Evolutionary conservation across 2,113 vertebrate species (phyloP).

Genomic region (Benitochromis conjunctus): DNA sequence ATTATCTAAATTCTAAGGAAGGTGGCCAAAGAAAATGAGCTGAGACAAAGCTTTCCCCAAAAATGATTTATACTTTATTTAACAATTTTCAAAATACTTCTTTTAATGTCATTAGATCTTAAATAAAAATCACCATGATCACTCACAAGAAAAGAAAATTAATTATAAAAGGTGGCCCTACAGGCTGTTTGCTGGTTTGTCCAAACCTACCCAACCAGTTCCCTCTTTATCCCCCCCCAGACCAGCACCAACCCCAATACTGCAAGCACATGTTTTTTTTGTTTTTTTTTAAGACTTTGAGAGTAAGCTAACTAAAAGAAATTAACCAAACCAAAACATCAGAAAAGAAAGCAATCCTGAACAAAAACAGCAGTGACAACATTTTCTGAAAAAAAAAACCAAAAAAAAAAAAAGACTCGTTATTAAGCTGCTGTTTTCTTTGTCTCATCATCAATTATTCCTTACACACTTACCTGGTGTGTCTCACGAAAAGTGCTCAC

Average conservation of each 20-base stretch:
- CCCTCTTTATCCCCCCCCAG: neutral
- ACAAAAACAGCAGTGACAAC: no score
- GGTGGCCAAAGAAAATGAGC: neutral
- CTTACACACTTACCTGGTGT: neutral
- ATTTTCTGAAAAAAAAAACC: no score
- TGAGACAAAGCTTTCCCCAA: neutral
- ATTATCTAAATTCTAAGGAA: neutral
- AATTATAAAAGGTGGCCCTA: neutral
- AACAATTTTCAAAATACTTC: neutral
- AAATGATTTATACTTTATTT: neutral
- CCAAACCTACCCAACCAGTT: neutral
- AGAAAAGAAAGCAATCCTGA: no score
- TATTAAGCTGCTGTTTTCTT: neutral
- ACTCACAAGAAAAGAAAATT: neutral
- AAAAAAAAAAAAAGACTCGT: fast-evolving
- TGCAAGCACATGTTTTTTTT: no score
- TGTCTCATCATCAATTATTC: neutral
- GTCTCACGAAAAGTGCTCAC: neutral
- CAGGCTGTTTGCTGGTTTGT: no score
- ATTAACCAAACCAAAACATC: no score
- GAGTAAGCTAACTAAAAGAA: no score
- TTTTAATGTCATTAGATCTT: neutral
- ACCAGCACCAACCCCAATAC: no score
- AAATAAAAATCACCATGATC: neutral
- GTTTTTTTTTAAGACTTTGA: no score